Percentiles rank a stretch among this genome's conserved stretches.
Conservation (phyloP, 2,113 vertebrate genomes). For the Centropus bengalensis region DNA sequence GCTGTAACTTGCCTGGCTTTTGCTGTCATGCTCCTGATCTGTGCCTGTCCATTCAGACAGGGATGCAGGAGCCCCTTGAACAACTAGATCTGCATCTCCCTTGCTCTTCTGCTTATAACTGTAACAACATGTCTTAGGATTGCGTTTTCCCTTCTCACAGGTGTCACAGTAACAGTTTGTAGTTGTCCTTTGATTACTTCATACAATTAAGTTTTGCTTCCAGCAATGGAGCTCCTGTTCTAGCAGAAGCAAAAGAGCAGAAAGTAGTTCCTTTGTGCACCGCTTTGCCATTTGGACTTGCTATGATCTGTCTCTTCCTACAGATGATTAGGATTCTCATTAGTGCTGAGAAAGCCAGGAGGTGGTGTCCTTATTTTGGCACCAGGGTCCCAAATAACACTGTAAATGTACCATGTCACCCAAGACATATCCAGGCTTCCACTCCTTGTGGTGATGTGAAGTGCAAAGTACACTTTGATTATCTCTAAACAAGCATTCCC, state of each 20-base stretch:
- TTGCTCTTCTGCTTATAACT: not conserved
- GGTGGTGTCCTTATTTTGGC: not conserved
- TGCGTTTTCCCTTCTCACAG: not conserved
- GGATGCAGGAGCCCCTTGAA: not conserved
- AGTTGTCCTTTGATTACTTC: not conserved
- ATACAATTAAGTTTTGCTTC: not conserved
- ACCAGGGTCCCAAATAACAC: rapidly evolving
- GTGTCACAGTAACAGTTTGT: not conserved
- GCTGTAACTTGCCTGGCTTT: not conserved
- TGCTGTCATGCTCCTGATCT: not conserved
- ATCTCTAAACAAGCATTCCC: not conserved
- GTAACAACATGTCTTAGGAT: not conserved
- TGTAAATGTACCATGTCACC: not conserved
- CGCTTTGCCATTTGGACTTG: not conserved
- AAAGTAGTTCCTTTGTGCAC: not conserved
- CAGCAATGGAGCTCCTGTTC: not conserved
- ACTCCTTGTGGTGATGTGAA: not conserved
- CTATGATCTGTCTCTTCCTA: not conserved
- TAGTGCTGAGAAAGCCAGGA: not conserved
- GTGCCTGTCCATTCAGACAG: not conserved
- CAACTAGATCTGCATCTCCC: not conserved
- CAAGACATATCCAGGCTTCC: not conserved
- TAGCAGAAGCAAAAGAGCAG: not conserved
- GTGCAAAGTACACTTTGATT: not conserved
- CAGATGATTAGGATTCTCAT: not conserved